Evolutionary conservation across 2,797 vertebrate genomes (phyloP).

Genomic region (Pantherophis vulpinus): DNA sequence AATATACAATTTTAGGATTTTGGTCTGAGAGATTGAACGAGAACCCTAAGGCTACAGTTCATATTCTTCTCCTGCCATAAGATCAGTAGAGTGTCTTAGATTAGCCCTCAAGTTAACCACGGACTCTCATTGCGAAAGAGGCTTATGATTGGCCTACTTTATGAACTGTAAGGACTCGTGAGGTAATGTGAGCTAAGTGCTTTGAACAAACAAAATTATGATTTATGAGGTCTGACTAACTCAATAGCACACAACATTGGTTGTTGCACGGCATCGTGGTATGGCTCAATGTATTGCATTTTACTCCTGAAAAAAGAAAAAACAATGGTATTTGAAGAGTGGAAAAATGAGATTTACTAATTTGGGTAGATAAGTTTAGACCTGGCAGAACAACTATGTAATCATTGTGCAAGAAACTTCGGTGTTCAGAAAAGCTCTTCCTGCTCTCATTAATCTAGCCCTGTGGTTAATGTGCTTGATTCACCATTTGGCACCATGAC

Average conservation of each 20-base stretch:
- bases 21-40: not conserved
- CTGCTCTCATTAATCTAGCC: conserved; percentile 1
- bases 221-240: not conserved
- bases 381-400: not conserved
- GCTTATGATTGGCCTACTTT: not conserved
- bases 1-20: not conserved
- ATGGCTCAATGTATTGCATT: not conserved
- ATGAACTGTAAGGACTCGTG: not conserved
- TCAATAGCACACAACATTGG: not conserved
- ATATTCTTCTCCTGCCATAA: not conserved
- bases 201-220: not conserved
- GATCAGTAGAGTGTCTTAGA: not conserved
- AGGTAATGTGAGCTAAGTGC: not conserved
- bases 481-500: not conserved
- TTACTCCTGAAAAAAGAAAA: not conserved
- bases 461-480: not conserved
- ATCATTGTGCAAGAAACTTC: not conserved
- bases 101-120: not conserved
- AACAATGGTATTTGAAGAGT: not conserved
- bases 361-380: not conserved
- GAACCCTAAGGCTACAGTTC: not conserved
- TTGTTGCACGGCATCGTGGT: not conserved
- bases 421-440: not conserved
- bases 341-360: not conserved
- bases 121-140: not conserved